Evolutionary conservation across 2,113 vertebrate genomes (phyloP).

Genomic region (Taxidea taxus): DNA sequence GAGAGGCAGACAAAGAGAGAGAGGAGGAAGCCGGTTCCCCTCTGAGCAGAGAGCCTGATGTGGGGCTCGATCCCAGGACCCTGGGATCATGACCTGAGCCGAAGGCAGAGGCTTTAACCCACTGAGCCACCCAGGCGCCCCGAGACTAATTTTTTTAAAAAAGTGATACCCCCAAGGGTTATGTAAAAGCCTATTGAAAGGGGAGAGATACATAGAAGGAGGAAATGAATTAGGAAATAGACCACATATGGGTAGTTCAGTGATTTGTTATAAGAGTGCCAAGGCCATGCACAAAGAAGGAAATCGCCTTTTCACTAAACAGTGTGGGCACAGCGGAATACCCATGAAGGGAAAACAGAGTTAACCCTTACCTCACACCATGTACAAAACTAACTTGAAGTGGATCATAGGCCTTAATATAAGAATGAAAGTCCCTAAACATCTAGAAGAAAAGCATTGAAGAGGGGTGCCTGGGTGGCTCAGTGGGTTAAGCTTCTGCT

Average conservation of each 20-base stretch:
- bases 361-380: neutral
- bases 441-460: too few relatives aligned
- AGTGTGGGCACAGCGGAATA: rapidly evolving
- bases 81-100: too few relatives aligned
- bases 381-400: neutral
- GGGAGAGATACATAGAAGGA: neutral
- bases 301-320: neutral
- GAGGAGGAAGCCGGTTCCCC: too few relatives aligned
- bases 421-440: neutral
- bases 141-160: neutral
- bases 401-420: neutral
- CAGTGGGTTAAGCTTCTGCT: too few relatives aligned
- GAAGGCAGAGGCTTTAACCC: too few relatives aligned
- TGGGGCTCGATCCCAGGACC: too few relatives aligned
- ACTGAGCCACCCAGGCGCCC: too few relatives aligned
- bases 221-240: neutral
- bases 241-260: neutral
- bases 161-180: neutral
- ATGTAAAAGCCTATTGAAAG: neutral
- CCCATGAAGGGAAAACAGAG: neutral
- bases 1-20: too few relatives aligned
- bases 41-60: too few relatives aligned
- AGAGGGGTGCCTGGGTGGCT: neutral
- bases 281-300: neutral
- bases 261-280: neutral